Evolutionary conservation across 2,113 vertebrate genomes (phyloP), one percentile per base, ranked within the genome.

Genomic region (Cranoglanis bouderius): DNA sequence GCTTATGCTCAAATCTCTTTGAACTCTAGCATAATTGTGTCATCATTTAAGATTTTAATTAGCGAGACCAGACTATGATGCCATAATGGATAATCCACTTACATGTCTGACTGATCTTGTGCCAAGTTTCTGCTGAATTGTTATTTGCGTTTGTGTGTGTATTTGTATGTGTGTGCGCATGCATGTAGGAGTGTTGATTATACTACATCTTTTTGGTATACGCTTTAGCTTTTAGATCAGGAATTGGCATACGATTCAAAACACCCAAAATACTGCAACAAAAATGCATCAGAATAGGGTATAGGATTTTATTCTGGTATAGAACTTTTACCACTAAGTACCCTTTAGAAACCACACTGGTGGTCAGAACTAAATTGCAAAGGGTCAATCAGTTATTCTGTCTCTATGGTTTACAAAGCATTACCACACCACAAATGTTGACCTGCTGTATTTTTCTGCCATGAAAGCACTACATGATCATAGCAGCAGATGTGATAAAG

Each of bases 21-120:
- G 74, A 70, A 81, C 74, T 57, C 35, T 26, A 10, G 75, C 16
- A 85, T 89, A 89, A 89, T 75, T 53, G 55, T 80, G 75, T 46
- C 46, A 85, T 65, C 43, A 80, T 67, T 89, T 89, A 85, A 85
- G 82, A 85, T 53, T 85, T 89, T 85, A 85, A 89, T 85, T 89
- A 85, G 88, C 61, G 88, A 85, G 40, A 85, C 57, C 40, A 85
- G 82, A n/a, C 57, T 65, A 43, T 67, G 75, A 89, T 89, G 38
- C 80, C 18, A 26, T 85, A 89, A 85, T 85, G 88, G 84, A 67
- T 89, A 81, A 83, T 59, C 74, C 88, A 70, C 88, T 89, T 63
- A 81, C 21, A 19, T 35, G 75, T 38, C 61, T 80, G 88, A 85
- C 82, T 85, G 88, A 89, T 85, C 72, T 35, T 51, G 13, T 85